These are phyloP conservation scores for Clanis bilineata DNA, from an alignment of 2,888 invertebrate genomes.

Conservation along the genomic window DNA sequence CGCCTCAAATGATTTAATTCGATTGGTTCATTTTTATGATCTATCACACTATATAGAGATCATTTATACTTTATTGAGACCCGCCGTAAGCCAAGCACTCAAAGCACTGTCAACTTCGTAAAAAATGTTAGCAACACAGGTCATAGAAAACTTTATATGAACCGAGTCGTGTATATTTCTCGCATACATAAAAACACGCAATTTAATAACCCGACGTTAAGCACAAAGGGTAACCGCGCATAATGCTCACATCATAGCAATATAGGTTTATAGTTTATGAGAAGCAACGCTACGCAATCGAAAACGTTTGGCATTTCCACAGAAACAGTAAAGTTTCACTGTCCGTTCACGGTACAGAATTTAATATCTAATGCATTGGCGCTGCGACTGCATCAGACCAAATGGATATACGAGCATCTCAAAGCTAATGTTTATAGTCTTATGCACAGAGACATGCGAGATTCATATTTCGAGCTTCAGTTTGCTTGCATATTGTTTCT, in stretches of 20 bases:
- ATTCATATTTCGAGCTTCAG: too few relatives aligned
- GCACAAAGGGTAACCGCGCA: conserved; percentile 4
- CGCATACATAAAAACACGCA: neutral
- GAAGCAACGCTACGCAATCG: conserved; percentile 11
- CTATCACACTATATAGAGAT: too few relatives aligned
- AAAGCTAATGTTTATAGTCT: too few relatives aligned
- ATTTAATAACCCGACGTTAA: neutral
- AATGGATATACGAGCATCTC: neutral
- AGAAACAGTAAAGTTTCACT: conserved; percentile 15
- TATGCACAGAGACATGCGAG: too few relatives aligned
- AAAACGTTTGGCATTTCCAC: conserved; percentile 1
- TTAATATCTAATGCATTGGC: conserved; percentile 3
- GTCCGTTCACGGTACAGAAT: conserved; percentile 1
- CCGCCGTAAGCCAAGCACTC: too few relatives aligned
- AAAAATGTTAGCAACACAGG: neutral
- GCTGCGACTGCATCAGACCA: neutral
- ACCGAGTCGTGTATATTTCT: neutral
- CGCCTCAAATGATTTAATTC: too few relatives aligned
- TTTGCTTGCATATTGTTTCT: too few relatives aligned
- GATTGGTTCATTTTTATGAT: too few relatives aligned
- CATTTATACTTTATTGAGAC: too few relatives aligned
- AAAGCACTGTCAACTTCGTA: too few relatives aligned
- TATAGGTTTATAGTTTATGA: conserved; percentile 19
- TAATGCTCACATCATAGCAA: conserved; percentile 3
- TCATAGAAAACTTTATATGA: neutral